A percentile compares a stretch with the other conserved stretches of the same genome.
phyloP scores from a whole-genome alignment of 2,113 vertebrate genomes.

The Lepus americanus region DNA sequence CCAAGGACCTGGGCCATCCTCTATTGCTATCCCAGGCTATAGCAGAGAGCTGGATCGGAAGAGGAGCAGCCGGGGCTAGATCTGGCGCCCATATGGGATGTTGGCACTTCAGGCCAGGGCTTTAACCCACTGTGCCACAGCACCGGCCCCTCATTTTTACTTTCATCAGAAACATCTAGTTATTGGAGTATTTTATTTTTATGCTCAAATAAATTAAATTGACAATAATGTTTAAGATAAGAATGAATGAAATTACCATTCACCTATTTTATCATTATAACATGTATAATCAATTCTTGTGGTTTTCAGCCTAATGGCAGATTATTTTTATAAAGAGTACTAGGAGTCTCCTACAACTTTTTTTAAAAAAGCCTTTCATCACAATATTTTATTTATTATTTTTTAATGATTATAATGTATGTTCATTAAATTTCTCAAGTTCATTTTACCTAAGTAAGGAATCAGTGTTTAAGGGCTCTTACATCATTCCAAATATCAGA shows the following conservation, averaged over 20 bases:
- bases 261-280: conserved; percentile 34
- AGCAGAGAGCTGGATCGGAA: too few relatives aligned
- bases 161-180: conserved; percentile 6
- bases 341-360: neutral
- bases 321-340: conserved; percentile 40
- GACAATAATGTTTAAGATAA: neutral
- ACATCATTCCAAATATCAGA: neutral
- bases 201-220: conserved; percentile 52
- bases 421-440: conserved; percentile 23
- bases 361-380: neutral
- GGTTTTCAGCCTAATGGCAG: conserved; percentile 32
- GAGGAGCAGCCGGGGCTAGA: too few relatives aligned
- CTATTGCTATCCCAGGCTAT: too few relatives aligned
- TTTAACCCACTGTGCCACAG: too few relatives aligned
- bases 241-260: conserved; percentile 50
- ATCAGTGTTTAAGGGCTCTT: conserved; percentile 5
- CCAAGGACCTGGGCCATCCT: too few relatives aligned
- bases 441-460: conserved; percentile 26
- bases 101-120: too few relatives aligned
- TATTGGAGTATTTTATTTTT: conserved; percentile 46
- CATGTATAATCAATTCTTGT: conserved; percentile 27
- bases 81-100: too few relatives aligned
- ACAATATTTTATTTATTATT: conserved; percentile 11
- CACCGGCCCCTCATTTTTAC: neutral
- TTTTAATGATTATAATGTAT: conserved; percentile 22